phyloP scores from a whole-genome alignment of 2,888 invertebrate species.

The Philereme vetulata region DNA sequence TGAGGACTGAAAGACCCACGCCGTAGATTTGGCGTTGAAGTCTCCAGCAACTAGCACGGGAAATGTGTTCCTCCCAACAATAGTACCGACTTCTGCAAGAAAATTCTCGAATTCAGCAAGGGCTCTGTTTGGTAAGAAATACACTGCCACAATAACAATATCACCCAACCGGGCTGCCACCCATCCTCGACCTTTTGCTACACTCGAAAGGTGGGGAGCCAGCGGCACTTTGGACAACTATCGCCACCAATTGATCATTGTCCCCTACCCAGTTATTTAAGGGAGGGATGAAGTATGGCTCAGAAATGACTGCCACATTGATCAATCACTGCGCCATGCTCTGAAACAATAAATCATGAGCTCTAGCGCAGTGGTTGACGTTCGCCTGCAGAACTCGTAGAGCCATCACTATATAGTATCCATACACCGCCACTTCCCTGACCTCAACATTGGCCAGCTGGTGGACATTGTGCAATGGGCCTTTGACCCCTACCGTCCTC shows the following conservation, averaged over 20 bases:
- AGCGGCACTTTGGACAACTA: not conserved
- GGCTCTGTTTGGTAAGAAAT: slow-evolving; percentile 36
- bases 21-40: slow-evolving; percentile 18
- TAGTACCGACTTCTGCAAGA: slow-evolving; percentile 2
- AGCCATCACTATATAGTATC: not conserved
- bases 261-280: too few species aligned
- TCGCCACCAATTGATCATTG: not conserved
- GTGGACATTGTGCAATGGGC: too few species aligned
- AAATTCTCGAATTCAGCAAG: slow-evolving; percentile 35
- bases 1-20: slow-evolving; percentile 29
- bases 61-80: slow-evolving; percentile 10
- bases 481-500: too few species aligned
- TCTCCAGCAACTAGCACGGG: slow-evolving; percentile 17
- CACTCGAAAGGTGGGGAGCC: not conserved
- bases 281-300: too few species aligned
- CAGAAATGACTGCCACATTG: too few species aligned
- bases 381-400: slow-evolving; percentile 6
- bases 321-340: slow-evolving; percentile 14
- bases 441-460: not conserved
- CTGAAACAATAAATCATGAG: slow-evolving; percentile 11
- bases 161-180: slow-evolving; percentile 17
- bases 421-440: not conserved
- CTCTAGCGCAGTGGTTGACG: slow-evolving; percentile 14
- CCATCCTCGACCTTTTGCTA: slow-evolving; percentile 24
- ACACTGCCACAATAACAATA: slow-evolving; percentile 25